phyloP scores from a whole-genome alignment of 2,888 invertebrate genomes.

The Leucophenga montana region DNA sequence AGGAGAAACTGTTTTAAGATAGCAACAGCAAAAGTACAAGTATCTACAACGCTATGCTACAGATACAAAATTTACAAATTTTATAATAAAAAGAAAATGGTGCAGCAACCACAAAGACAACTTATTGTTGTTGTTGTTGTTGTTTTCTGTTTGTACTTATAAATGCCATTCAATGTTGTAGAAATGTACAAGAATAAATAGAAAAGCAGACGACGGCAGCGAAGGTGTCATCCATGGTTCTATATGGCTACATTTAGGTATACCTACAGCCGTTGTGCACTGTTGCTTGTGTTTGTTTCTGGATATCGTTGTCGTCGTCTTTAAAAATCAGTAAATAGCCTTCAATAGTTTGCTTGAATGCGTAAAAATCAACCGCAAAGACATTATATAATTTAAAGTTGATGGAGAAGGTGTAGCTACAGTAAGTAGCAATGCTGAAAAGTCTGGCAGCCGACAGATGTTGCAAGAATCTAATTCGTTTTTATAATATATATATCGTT shows the following conservation, averaged over 20 bases:
- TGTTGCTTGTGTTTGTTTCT: background rate
- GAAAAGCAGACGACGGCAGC: slow-evolving; percentile 32
- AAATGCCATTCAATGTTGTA: slow-evolving; percentile 48
- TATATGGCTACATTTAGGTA: background rate
- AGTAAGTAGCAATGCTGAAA: no score
- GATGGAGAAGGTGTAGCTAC: no score
- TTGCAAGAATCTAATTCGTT: no score
- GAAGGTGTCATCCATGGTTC: background rate
- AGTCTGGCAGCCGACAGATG: no score
- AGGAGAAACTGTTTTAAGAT: slow-evolving; percentile 26
- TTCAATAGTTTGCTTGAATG: slow-evolving; percentile 22
- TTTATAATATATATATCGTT: no score
- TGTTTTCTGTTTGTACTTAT: slow-evolving; percentile 42
- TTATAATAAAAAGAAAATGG: background rate
- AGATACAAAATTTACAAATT: background rate
- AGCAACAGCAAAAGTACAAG: slow-evolving; percentile 32
- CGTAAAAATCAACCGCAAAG: slow-evolving; percentile 15
- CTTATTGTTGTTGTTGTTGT: no score
- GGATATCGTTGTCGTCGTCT: no score
- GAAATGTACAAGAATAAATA: slow-evolving; percentile 11
- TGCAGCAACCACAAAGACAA: background rate
- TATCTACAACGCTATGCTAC: slow-evolving; percentile 27
- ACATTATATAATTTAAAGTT: no score
- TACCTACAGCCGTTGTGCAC: background rate
- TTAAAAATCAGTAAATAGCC: slow-evolving; percentile 11